Percentiles rank a stretch among this genome's conserved stretches.
These are phyloP conservation scores for Anoplolepis gracilipes DNA, from an alignment of 1,140 invertebrate genomes.

Conservation along the genomic window DNA sequence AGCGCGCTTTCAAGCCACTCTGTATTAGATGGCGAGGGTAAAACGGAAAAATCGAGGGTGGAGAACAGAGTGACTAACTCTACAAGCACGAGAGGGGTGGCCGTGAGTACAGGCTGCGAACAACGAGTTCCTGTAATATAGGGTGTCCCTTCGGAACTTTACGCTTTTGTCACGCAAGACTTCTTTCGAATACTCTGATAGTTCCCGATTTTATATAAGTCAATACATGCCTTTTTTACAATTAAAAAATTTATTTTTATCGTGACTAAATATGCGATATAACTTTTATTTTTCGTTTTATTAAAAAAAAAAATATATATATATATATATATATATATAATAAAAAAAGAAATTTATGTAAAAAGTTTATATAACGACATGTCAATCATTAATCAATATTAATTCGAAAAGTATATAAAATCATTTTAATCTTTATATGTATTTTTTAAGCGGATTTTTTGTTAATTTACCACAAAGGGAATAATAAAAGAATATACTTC, in stretches of 20 bases:
- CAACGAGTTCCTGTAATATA: conserved; percentile 75
- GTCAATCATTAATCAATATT: background rate
- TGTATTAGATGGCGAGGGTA: conserved; percentile 71
- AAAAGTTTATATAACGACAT: background rate
- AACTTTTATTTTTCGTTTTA: background rate
- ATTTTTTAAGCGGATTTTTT: background rate
- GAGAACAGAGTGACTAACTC: conserved; percentile 80
- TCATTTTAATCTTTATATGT: background rate
- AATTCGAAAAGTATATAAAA: background rate
- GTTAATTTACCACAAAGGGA: background rate
- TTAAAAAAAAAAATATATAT: too few species aligned
- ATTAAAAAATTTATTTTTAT: background rate
- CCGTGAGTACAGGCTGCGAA: conserved; percentile 76
- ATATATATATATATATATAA: too few species aligned
- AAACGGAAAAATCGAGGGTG: conserved; percentile 75
- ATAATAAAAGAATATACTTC: background rate
- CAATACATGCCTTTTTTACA: background rate
- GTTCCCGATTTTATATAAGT: background rate
- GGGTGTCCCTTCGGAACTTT: conserved; percentile 63
- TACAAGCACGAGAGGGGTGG: conserved; percentile 71
- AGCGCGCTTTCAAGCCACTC: conserved; percentile 70
- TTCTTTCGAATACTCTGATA: background rate
- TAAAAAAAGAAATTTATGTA: background rate
- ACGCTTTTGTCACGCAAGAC: conserved; percentile 24
- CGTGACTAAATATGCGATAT: too few species aligned